Base-by-base conservation (phyloP, 2,888 invertebrate species). In the Rugalucina vietnamica region DNA sequence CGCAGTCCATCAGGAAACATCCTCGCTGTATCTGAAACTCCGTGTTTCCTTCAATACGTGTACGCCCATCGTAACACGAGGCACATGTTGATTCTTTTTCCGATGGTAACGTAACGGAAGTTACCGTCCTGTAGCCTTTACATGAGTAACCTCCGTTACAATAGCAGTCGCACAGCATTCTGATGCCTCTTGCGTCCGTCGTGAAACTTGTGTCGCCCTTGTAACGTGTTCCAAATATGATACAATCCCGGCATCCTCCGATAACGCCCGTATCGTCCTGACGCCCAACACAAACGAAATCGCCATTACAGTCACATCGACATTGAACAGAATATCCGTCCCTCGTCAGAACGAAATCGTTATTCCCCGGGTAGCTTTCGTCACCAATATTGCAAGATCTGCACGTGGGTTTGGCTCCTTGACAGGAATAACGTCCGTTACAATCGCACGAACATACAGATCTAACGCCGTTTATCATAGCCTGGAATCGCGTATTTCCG, bases 91-190 rank as follows among this genome's bases (percentile, higher is more conserved):
- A 83, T 29, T 77, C 74, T n/a, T 83, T 73, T 71, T 79, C 76
- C 8, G 85, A 75, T 14, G 85, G 87, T 34, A 85, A 39, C 8
- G 85, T 70, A 4, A 87, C 82, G 34, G 82, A 76, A 10, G 84
- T 82, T 14, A 82, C 77, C n/a, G 75, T 50, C 49, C 82, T 71
- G 54, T 86, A 88, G 5, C 88, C 88, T 65, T 78, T 79, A 36
- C 88, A 88, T 5, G 78, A 73, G 65, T 86, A 88, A 60, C 80
- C 84, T 5, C 93, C 93, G 36, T 91, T 89, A 84, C 93, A 93
- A 37, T 87, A 85, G 65, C 93, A 93, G 0, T 83, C 83, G 77
- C 93, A 93, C 24, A 89, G 74, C 76, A 91, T 85, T 76, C 85
- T 81, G 29, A 88, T 84, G 37, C 90, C 89, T 43, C 91, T 89